Base-by-base conservation (phyloP, 2,797 vertebrate genomes). In the Scyliorhinus canicula region DNA sequence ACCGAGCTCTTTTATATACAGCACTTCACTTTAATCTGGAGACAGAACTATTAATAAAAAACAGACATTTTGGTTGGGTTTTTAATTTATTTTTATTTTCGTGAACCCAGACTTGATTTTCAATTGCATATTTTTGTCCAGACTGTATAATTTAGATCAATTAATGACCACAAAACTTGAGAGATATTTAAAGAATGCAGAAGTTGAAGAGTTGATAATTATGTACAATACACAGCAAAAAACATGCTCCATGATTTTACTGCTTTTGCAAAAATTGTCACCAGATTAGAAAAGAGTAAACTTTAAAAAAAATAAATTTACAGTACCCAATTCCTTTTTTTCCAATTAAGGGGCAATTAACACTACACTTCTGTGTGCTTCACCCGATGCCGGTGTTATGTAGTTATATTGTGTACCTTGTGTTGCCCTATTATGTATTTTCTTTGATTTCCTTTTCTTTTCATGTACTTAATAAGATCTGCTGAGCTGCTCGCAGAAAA, bases 101-200 rank as follows among this genome's bases (percentile, higher is more conserved):
- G 63, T 31, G 40, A 50, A 69, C 11, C 40, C 44, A 93, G 91
- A 93, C 60, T 93, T 69, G 65, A 93, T 67, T 93, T 90, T 50
- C 40, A 67, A 28, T 47, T 93, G 91, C 91, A 93, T 93, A 67
- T 95, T 93, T 91, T 95, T 84, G 95, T 93, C 65, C 90, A 86
- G 40, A 95, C 95, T 95, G 95, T 96, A 95, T 95, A 95, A 95
- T 96, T 95, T 95, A 95, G 95, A 93, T 96, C 63, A 96, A 96
- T 96, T 96, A 96, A 95, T 95, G 93, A 55, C 96, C 95, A 82
- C 88, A 95, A 95, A 96, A 95, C 95, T 93, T 52, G 65, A 95
- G 95, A 96, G 96, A 93, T 96, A 96, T 96, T 95, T 95, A 57
- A 95, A 95, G 96, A 97, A 96, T 96, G 95, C 63, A 67, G 50